A percentile compares a stretch with the other conserved stretches of the same genome.
Conservation (phyloP, 2,888 invertebrate genomes). For the Archips crataeganus region DNA sequence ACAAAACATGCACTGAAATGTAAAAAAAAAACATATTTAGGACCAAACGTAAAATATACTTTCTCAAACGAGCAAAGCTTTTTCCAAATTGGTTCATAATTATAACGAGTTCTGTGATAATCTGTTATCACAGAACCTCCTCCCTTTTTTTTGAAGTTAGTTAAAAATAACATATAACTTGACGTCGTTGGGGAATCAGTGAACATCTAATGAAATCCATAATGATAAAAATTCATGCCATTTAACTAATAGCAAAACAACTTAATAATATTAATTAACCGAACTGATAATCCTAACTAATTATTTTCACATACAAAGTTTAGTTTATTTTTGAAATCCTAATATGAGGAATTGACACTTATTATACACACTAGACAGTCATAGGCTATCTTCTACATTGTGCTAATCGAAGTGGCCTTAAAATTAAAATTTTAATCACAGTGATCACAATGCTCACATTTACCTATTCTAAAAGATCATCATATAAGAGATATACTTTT, state of each 20-base stretch:
- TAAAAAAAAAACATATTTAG: too few species aligned
- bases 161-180: too few species aligned
- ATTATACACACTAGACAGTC: constrained; percentile 31
- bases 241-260: background rate
- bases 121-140: too few species aligned
- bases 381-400: constrained; percentile 17
- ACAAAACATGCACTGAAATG: too few species aligned
- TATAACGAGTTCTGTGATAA: too few species aligned
- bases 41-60: too few species aligned
- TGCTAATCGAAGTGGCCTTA: constrained; percentile 7
- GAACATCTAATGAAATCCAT: background rate
- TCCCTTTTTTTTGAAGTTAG: too few species aligned
- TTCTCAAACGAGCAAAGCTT: too few species aligned
- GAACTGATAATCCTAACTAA: constrained; percentile 8
- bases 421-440: constrained; percentile 28
- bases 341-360: constrained; percentile 29
- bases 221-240: background rate
- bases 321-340: constrained; percentile 10
- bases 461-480: constrained; percentile 9
- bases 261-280: background rate
- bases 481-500: constrained; percentile 2
- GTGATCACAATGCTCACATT: constrained; percentile 18
- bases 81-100: too few species aligned
- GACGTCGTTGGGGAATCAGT: too few species aligned
- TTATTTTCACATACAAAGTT: background rate